A percentile compares a stretch with the other conserved stretches of the same genome.
Evolutionary conservation across 2,113 vertebrate species (phyloP).

Genomic region (Hucho hucho): DNA sequence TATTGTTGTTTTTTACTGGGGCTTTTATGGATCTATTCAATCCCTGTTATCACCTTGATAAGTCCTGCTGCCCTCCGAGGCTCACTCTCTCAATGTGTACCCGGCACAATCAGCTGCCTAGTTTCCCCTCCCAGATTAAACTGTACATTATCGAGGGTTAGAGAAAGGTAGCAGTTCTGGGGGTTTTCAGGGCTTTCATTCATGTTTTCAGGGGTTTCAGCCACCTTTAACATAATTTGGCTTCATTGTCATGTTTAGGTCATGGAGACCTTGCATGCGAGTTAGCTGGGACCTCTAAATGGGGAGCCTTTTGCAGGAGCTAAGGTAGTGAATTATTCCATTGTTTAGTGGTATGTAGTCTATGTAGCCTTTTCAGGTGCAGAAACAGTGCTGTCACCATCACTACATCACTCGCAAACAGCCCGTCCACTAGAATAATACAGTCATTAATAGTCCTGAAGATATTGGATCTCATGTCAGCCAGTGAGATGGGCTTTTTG

Average conservation of each 20-base stretch:
- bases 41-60: conserved; percentile 10
- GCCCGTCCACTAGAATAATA: conserved; percentile 29
- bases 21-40: not conserved
- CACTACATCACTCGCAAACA: conserved; percentile 11
- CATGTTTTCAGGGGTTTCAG: not conserved
- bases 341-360: conserved; percentile 9
- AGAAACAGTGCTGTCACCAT: conserved; percentile 33
- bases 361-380: conserved; percentile 29
- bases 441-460: conserved; percentile 24
- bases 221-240: not conserved
- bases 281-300: not conserved
- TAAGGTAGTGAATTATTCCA: not conserved
- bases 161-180: not conserved
- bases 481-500: not conserved
- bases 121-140: not conserved
- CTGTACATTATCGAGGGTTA: not conserved
- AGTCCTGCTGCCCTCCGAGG: not conserved
- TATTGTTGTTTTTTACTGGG: not conserved
- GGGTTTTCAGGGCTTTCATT: not conserved
- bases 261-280: not conserved
- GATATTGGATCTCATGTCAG: conserved; percentile 22
- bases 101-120: not conserved
- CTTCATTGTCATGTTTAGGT: not conserved
- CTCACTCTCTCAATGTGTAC: not conserved
- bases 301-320: not conserved